Percentiles rank a stretch among this genome's conserved stretches.
Evolutionary conservation across 2,888 invertebrate genomes (phyloP).

Genomic region (Apocheima hispidaria): DNA sequence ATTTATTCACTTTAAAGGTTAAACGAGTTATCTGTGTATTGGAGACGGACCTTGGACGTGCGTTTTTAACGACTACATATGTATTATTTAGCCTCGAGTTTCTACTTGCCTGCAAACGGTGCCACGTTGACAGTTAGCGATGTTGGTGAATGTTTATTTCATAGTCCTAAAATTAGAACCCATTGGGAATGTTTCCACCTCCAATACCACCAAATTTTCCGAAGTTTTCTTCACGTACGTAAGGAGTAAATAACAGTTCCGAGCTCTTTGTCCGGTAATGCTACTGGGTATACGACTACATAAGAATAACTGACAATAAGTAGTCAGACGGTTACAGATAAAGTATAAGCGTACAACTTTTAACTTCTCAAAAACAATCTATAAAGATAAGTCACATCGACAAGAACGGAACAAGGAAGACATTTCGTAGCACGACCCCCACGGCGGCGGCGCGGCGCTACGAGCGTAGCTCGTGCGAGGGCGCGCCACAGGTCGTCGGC

Average conservation of each 20-base stretch:
- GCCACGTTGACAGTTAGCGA: neutral
- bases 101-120: neutral
- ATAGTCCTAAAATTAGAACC: too few species aligned
- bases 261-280: too few species aligned
- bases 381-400: neutral
- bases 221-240: too few species aligned
- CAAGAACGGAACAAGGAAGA: neutral
- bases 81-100: neutral
- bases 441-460: slow-evolving; percentile 16
- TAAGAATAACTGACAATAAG: too few species aligned
- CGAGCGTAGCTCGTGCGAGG: slow-evolving; percentile 36
- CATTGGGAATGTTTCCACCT: too few species aligned
- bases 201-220: too few species aligned
- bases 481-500: slow-evolving; percentile 58
- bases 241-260: too few species aligned
- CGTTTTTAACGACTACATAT: neutral
- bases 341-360: too few species aligned
- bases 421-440: slow-evolving; percentile 15
- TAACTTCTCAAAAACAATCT: too few species aligned
- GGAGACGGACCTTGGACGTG: neutral
- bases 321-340: too few species aligned
- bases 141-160: neutral
- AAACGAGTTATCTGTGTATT: slow-evolving; percentile 15
- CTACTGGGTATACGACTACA: too few species aligned
- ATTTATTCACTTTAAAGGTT: slow-evolving; percentile 26